phyloP scores from a whole-genome alignment of 2,888 invertebrate genomes.

The Notocelia uddmanniana region DNA sequence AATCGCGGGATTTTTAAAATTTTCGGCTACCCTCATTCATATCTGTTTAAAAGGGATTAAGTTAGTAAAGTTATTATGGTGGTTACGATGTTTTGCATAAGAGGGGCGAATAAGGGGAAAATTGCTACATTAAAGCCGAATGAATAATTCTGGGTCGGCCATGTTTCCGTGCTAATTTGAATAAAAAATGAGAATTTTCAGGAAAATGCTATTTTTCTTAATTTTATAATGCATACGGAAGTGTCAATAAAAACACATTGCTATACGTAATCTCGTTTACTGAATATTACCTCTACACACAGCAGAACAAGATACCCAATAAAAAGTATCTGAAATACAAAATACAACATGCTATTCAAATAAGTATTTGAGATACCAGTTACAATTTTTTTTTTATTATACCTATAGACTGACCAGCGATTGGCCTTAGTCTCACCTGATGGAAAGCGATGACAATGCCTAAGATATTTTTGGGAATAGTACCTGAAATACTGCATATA shows the following conservation, averaged over 20 bases:
- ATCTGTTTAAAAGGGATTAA: slow-evolving; percentile 1
- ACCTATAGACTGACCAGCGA: no score
- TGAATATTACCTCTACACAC: neutral
- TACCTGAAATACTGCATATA: no score
- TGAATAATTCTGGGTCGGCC: slow-evolving; percentile 38
- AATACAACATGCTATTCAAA: no score
- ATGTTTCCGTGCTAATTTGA: slow-evolving; percentile 40
- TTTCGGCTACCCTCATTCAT: slow-evolving; percentile 34
- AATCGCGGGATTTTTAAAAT: slow-evolving; percentile 31
- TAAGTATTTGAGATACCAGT: no score
- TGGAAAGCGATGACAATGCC: no score
- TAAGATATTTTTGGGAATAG: no score
- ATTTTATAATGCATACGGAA: neutral
- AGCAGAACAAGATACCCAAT: no score
- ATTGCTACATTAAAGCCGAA: slow-evolving; percentile 43
- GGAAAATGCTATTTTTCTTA: slow-evolving; percentile 14
- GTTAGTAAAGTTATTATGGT: neutral
- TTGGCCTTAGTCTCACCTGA: no score
- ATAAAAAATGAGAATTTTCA: slow-evolving; percentile 34
- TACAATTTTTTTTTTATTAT: no score
- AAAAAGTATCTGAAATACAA: no score
- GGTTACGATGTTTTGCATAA: neutral
- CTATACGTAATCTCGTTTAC: neutral
- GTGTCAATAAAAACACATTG: slow-evolving; percentile 11
- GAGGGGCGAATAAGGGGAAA: slow-evolving; percentile 31